Conservation (phyloP, 2,113 vertebrate species). For the Lophius piscatorius region DNA sequence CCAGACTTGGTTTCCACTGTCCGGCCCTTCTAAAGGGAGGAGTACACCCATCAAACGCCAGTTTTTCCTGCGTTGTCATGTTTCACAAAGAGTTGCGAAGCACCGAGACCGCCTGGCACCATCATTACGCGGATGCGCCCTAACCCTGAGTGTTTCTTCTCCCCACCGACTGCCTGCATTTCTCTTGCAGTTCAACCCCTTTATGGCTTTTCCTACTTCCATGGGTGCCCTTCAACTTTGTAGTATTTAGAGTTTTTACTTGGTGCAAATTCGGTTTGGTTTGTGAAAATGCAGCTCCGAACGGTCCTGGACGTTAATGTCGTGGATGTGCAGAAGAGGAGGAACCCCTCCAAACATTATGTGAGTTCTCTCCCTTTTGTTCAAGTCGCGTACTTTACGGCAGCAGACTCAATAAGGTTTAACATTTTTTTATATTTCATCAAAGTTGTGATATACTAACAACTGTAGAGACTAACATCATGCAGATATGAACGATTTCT, state of each 20-base stretch:
- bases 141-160: background rate
- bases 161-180: constrained; percentile 1
- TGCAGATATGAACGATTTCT: too few relatives aligned
- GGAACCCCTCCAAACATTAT: constrained; percentile 94
- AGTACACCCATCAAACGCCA: constrained; percentile 29
- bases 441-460: too few relatives aligned
- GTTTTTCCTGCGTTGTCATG: constrained; percentile 55
- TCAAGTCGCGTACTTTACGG: background rate
- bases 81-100: constrained; percentile 47
- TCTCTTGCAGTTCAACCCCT: background rate
- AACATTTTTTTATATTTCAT: background rate
- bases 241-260: constrained; percentile 2
- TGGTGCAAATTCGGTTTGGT: constrained; percentile 8
- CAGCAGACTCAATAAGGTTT: too few relatives aligned
- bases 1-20: constrained; percentile 4
- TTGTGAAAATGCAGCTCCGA: constrained; percentile 83
- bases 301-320: constrained; percentile 88
- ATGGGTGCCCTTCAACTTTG: constrained; percentile 38
- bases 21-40: constrained; percentile 52
- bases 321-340: constrained; percentile 92
- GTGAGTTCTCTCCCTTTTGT: constrained; percentile 77
- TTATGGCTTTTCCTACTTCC: constrained; percentile 22
- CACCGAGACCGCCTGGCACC: constrained; percentile 21
- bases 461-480: too few relatives aligned
- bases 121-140: constrained; percentile 27